Evolutionary conservation across 1,140 invertebrate genomes (phyloP).

Genomic region (Megathymus violae): DNA sequence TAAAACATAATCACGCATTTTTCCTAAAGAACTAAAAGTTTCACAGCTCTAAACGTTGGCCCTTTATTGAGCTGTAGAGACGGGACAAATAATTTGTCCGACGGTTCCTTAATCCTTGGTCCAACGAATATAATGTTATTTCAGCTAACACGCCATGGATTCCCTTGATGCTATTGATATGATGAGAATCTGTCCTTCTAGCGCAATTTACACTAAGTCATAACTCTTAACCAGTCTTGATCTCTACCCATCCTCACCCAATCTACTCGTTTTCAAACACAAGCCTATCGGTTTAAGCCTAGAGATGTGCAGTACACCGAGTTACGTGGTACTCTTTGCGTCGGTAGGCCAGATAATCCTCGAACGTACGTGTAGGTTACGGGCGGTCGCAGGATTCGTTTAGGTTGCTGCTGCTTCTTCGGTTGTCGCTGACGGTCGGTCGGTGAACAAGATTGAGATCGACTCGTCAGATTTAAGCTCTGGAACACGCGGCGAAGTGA

Average conservation of each 20-base stretch:
- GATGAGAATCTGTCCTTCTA: slow-evolving; percentile 62
- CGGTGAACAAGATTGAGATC: slow-evolving; percentile 86
- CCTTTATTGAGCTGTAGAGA: slow-evolving; percentile 13
- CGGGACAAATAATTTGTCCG: slow-evolving; percentile 11
- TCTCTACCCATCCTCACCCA: slow-evolving; percentile 55
- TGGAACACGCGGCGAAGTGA: slow-evolving; percentile 89
- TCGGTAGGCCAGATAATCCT: slow-evolving; percentile 91
- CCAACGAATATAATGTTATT: slow-evolving; percentile 64
- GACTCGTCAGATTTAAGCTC: slow-evolving; percentile 85
- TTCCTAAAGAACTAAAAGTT: slow-evolving; percentile 44
- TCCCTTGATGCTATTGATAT: slow-evolving; percentile 72
- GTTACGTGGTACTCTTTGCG: slow-evolving; percentile 88
- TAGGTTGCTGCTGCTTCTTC: slow-evolving; percentile 87
- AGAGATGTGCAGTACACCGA: slow-evolving; percentile 60
- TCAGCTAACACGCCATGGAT: slow-evolving; percentile 46
- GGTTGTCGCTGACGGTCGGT: slow-evolving; percentile 76
- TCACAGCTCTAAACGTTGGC: slow-evolving; percentile 46
- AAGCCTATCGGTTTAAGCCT: slow-evolving; percentile 72
- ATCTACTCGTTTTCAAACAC: slow-evolving; percentile 29
- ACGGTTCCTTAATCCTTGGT: slow-evolving; percentile 54
- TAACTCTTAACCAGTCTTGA: slow-evolving; percentile 76
- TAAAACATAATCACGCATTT: slow-evolving; percentile 3
- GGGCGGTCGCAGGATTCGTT: slow-evolving; percentile 88
- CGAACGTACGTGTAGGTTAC: slow-evolving; percentile 91
- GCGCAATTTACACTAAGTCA: slow-evolving; percentile 60